A percentile compares a stretch with the other conserved stretches of the same genome.
These are phyloP conservation scores for Melanargia galathea DNA, from an alignment of 2,888 invertebrate species.

Conservation along the genomic window DNA sequence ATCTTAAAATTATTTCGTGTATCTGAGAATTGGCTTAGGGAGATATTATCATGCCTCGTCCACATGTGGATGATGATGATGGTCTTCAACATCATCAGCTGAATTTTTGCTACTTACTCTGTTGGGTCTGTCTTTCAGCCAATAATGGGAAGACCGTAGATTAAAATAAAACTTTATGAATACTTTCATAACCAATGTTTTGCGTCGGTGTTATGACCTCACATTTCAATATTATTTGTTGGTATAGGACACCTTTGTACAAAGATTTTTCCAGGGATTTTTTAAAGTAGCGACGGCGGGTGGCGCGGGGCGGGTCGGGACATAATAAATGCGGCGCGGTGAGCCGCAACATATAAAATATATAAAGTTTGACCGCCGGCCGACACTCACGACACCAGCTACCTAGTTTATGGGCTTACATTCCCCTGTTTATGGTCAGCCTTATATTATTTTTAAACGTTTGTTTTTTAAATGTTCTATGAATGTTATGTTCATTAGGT, in stretches of 20 bases:
- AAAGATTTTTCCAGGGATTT: constrained; percentile 32
- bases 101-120: too few species aligned
- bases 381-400: constrained; percentile 67
- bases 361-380: constrained; percentile 77
- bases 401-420: constrained; percentile 55
- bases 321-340: constrained; percentile 70
- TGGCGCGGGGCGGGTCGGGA: constrained; percentile 42
- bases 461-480: background rate
- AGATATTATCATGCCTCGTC: too few species aligned
- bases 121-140: too few species aligned
- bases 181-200: too few species aligned
- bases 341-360: constrained; percentile 72
- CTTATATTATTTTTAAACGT: background rate
- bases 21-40: too few species aligned
- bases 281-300: constrained; percentile 39
- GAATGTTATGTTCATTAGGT: too few species aligned
- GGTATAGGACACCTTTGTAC: constrained; percentile 32
- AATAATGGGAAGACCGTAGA: too few species aligned
- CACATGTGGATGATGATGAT: too few species aligned
- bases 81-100: too few species aligned
- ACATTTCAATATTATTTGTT: constrained; percentile 25
- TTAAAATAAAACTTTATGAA: too few species aligned
- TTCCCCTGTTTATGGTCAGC: constrained; percentile 40
- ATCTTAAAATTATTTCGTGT: too few species aligned
- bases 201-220: too few species aligned